Evolutionary conservation across 2,113 vertebrate species (phyloP), one percentile per base, ranked within the genome.

Genomic region (Hippoglossus stenolepis): DNA sequence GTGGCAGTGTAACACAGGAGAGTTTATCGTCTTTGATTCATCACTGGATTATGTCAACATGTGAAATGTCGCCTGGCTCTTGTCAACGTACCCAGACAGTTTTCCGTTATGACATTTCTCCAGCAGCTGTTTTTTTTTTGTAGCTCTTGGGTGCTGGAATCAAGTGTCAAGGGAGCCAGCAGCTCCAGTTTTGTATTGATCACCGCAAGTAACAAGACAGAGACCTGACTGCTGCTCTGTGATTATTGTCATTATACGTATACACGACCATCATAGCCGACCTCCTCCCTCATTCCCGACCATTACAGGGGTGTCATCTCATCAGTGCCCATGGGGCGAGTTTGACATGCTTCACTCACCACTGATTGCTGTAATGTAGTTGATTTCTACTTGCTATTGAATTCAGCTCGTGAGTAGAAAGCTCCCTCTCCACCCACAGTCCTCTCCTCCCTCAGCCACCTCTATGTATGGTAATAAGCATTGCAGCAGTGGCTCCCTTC

Each of bases 401-500:
- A 65, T 87, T 79, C 83, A 79, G 84, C 70, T 89, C 75, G 35
- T 85, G 86, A 65, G 75, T 63, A 75, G 75, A 83, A 87, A 60
- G 77, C 85, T 80, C 66, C 82, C 38, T 75, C 75, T 82, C 82
- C 76, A 47, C 85, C 75, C 84, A 75, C 87, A 28, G 59, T 14
- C 45, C 54, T 24, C 73, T 72, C 81, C 60, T 73, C 65, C 69
- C 59, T 45, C 83, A 11, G 64, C 69, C 75, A 20, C 56, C 82
- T 80, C 83, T 59, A 45, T 71, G 38, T 84, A 91, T 90, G 87
- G 76, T 88, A 85, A 91, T 86, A 84, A 88, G 86, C 86, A 76
- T 82, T 87, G 91, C 93, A 85, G 86, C 87, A 89, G 80, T 84
- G 85, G 78, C 85, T 89, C 81, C 80, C 82, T 79, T 86, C 82